Percentiles rank a stretch among this genome's conserved stretches.
Evolutionary conservation across 2,888 invertebrate genomes (phyloP).

Genomic region (Thereva nobilitata): DNA sequence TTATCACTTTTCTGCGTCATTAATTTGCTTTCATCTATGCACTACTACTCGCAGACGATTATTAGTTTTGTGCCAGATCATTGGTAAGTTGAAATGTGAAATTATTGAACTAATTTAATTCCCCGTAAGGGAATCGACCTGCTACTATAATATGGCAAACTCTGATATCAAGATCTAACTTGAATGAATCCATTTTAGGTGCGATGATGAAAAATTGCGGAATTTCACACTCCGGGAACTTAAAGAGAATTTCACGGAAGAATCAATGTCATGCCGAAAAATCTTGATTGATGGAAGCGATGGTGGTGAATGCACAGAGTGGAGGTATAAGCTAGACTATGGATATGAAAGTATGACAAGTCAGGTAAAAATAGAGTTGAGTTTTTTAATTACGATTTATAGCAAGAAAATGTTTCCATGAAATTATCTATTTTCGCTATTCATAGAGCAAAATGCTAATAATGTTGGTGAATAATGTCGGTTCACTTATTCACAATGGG

Average conservation of each 20-base stretch:
- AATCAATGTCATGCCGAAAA: no score
- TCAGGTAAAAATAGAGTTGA: constrained; percentile 57
- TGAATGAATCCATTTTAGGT: constrained; percentile 35
- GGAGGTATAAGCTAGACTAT: constrained; percentile 62
- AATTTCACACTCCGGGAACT: constrained; percentile 41
- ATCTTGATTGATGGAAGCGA: no score
- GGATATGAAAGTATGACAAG: constrained; percentile 65
- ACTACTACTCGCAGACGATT: constrained; percentile 66
- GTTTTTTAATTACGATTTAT: not conserved
- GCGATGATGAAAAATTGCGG: constrained; percentile 35
- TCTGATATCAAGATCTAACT: not conserved
- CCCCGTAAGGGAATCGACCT: not conserved
- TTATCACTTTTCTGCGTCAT: constrained; percentile 61
- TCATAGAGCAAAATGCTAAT: no score
- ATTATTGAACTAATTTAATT: not conserved
- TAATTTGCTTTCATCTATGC: constrained; percentile 62
- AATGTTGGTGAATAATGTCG: no score
- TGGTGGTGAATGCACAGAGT: constrained; percentile 55
- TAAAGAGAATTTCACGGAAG: constrained; percentile 26
- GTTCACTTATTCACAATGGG: no score
- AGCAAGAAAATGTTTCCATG: not conserved
- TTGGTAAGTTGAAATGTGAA: constrained; percentile 50
- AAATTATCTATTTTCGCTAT: not conserved
- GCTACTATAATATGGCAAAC: not conserved
- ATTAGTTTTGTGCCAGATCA: constrained; percentile 62